These are phyloP conservation scores for Dipodomys ordii DNA, from an alignment of 2,113 vertebrate species.

Conservation along the genomic window DNA sequence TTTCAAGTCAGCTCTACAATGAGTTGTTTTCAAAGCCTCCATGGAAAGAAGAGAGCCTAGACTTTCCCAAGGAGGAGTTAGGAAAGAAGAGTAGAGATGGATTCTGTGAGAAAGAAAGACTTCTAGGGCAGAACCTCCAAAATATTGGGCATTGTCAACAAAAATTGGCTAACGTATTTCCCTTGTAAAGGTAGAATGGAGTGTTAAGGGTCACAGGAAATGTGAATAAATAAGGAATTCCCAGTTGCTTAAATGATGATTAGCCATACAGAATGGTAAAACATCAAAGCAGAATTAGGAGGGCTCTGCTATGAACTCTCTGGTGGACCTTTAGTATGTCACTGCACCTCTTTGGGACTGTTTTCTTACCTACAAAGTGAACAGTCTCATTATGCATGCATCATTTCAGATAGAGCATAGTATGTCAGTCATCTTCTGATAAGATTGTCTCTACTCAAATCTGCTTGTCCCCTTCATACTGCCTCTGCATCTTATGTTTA, in stretches of 20 bases:
- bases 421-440: neutral
- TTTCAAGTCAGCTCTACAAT: neutral
- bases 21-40: neutral
- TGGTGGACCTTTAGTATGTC: neutral
- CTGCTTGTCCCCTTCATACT: neutral
- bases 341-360: neutral
- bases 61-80: neutral
- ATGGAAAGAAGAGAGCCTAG: neutral
- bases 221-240: neutral
- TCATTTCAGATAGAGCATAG: neutral
- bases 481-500: neutral
- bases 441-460: neutral
- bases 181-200: neutral
- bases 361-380: neutral
- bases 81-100: slow-evolving; percentile 8
- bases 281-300: slow-evolving; percentile 23
- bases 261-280: neutral
- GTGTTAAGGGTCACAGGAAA: too few species aligned
- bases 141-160: neutral
- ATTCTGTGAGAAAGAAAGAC: slow-evolving; percentile 28
- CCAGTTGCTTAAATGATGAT: neutral
- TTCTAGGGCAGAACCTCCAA: neutral
- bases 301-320: neutral
- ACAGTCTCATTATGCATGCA: neutral
- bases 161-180: too few species aligned